Conservation (phyloP, 2,113 vertebrate genomes). For the Paedocypris sp. region DNA sequence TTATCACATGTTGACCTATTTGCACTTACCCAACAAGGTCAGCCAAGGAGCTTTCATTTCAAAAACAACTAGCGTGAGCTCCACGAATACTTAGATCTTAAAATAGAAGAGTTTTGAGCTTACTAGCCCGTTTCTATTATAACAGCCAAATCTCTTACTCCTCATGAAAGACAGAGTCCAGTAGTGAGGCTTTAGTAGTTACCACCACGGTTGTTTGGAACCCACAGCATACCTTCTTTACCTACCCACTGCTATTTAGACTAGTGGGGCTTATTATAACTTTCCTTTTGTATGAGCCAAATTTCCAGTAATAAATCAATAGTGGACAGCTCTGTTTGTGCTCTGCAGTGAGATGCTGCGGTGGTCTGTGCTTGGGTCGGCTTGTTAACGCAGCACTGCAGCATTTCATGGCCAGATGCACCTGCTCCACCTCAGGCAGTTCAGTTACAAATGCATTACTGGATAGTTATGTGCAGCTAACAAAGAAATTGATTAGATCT, state of each 20-base stretch:
- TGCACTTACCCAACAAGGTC: conserved; percentile 5
- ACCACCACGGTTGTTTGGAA: not conserved
- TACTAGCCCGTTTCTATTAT: not conserved
- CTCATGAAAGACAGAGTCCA: conserved; percentile 6
- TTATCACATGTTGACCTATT: not conserved
- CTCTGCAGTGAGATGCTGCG: not conserved
- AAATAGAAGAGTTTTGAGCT: conserved; percentile 5
- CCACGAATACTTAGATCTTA: not conserved
- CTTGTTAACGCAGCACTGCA: not conserved
- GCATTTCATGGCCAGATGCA: not conserved
- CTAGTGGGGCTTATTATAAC: conserved; percentile 5
- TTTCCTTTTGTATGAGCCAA: not conserved
- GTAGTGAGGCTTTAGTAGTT: not conserved
- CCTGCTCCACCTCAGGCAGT: not conserved
- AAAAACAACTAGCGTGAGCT: conserved; percentile 16
- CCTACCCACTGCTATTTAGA: too few relatives aligned
- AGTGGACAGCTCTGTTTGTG: not conserved
- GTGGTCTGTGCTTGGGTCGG: not conserved
- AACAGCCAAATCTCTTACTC: not conserved
- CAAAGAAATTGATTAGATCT: too few relatives aligned
- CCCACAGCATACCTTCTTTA: not conserved
- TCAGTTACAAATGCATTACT: not conserved
- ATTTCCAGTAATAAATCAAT: not conserved
- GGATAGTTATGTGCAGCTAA: too few relatives aligned
- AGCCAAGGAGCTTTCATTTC: not conserved